Percentiles rank a stretch among this genome's conserved stretches.
Evolutionary conservation across 2,888 invertebrate species (phyloP).

Genomic region (Tetramorium bicarinatum): DNA sequence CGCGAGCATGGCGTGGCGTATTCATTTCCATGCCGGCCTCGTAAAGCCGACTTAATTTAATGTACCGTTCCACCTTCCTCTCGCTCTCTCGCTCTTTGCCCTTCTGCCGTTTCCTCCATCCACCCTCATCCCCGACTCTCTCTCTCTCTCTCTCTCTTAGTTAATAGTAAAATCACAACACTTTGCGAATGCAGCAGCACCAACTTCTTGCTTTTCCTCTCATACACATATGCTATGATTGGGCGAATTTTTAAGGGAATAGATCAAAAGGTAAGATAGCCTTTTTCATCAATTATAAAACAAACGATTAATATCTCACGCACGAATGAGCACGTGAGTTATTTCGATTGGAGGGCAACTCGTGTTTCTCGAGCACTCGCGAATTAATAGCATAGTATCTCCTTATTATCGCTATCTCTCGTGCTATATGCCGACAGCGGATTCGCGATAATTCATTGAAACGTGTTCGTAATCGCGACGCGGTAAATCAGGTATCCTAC

Average conservation of each 20-base stretch:
- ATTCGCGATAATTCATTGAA: slow-evolving; percentile 43
- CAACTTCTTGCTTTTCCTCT: background rate
- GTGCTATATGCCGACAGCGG: slow-evolving; percentile 29
- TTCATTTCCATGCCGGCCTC: slow-evolving; percentile 83
- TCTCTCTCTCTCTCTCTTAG: background rate
- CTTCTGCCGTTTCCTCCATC: background rate
- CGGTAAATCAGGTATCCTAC: slow-evolving; percentile 37
- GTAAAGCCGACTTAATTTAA: slow-evolving; percentile 84
- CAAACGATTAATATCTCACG: slow-evolving; percentile 27
- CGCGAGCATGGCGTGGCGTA: slow-evolving; percentile 73
- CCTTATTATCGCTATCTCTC: slow-evolving; percentile 43
- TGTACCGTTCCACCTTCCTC: slow-evolving; percentile 68
- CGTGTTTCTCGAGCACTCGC: slow-evolving; percentile 39
- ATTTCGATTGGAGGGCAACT: slow-evolving; percentile 21
- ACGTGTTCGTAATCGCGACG: slow-evolving; percentile 41
- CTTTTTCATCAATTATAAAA: background rate
- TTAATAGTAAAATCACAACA: slow-evolving; percentile 66
- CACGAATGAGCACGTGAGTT: slow-evolving; percentile 26
- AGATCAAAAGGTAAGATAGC: background rate
- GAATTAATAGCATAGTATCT: slow-evolving; percentile 46
- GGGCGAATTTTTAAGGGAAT: background rate
- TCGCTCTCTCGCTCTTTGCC: slow-evolving; percentile 18
- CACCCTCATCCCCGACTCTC: background rate
- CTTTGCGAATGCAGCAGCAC: slow-evolving; percentile 22
- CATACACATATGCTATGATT: background rate